Evolutionary conservation across 2,797 vertebrate species (phyloP).

Genomic region (Esox lucius): DNA sequence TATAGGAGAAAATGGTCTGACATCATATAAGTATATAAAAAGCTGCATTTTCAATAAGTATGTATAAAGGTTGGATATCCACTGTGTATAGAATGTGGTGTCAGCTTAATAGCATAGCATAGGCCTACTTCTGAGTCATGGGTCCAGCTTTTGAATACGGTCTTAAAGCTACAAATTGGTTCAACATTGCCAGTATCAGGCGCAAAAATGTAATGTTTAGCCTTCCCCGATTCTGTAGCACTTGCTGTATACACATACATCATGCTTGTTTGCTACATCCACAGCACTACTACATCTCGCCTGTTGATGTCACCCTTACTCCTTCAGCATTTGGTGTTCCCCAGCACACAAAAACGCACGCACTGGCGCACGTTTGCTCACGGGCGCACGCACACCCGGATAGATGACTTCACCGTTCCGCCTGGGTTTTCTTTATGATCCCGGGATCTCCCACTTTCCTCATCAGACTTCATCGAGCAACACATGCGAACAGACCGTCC

Average conservation of each 20-base stretch:
- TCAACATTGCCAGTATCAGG: not conserved
- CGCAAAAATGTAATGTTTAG: not conserved
- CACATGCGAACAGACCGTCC: slow-evolving; percentile 62
- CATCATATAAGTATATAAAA: too few species aligned
- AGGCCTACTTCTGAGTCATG: too few species aligned
- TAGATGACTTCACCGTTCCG: slow-evolving; percentile 97
- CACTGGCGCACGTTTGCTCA: slow-evolving; percentile 20
- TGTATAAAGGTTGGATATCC: too few species aligned
- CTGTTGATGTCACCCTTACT: slow-evolving; percentile 70
- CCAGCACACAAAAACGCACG: slow-evolving; percentile 15
- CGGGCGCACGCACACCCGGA: slow-evolving; percentile 64
- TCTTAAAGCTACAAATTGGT: not conserved
- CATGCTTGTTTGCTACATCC: slow-evolving; percentile 17
- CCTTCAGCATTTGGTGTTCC: slow-evolving; percentile 50
- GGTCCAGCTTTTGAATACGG: not conserved
- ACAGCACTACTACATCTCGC: slow-evolving; percentile 61
- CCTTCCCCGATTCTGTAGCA: not conserved
- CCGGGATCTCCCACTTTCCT: slow-evolving; percentile 84
- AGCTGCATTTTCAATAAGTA: too few species aligned
- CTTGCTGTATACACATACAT: not conserved
- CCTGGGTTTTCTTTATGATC: slow-evolving; percentile 95
- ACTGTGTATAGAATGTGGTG: too few species aligned
- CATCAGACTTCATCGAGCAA: slow-evolving; percentile 76
- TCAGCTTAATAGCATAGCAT: too few species aligned
- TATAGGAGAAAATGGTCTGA: too few species aligned